phyloP scores from a whole-genome alignment of 2,888 invertebrate genomes.

The Sarcophaga rosellei region DNA sequence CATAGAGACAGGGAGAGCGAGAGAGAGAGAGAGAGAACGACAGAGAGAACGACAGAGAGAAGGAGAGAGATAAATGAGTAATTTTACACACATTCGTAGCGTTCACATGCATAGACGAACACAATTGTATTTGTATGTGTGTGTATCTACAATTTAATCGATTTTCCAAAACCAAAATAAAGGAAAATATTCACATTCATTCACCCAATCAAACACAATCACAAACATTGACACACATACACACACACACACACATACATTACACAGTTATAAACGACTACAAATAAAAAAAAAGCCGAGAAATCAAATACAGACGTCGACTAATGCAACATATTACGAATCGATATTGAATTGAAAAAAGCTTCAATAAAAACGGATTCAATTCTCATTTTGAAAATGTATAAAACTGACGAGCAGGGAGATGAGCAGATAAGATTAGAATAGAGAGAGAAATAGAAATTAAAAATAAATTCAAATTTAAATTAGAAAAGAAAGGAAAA shows the following conservation, averaged over 20 bases:
- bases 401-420: too few species aligned
- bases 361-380: too few species aligned
- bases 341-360: slow-evolving; percentile 29
- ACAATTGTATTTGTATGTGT: neutral
- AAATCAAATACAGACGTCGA: slow-evolving; percentile 40
- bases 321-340: slow-evolving; percentile 49
- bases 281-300: neutral
- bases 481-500: too few species aligned
- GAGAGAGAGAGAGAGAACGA: too few species aligned
- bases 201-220: slow-evolving; percentile 64
- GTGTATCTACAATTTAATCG: slow-evolving; percentile 76
- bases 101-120: neutral
- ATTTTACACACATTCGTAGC: neutral
- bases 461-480: too few species aligned
- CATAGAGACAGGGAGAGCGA: too few species aligned
- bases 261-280: neutral
- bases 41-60: too few species aligned
- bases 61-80: neutral
- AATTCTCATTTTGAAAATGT: too few species aligned
- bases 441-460: too few species aligned
- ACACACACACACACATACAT: slow-evolving; percentile 12
- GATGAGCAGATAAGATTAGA: too few species aligned
- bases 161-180: slow-evolving; percentile 78
- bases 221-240: slow-evolving; percentile 64
- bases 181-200: slow-evolving; percentile 30